Base-by-base conservation (phyloP, 2,113 vertebrate species). In the Lamprotornis superbus region DNA sequence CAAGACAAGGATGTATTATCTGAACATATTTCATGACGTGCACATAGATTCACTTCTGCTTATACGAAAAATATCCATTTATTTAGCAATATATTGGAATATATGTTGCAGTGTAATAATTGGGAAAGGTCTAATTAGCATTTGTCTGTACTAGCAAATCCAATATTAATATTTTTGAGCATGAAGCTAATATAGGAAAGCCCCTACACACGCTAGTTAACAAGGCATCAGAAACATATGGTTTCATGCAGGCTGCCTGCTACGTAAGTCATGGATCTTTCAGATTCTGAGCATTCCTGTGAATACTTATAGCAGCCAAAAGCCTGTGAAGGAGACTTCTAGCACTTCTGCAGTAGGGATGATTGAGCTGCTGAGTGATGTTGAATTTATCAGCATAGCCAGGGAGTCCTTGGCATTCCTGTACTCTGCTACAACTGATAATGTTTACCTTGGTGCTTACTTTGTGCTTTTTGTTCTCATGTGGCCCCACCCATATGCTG, bases 401-500 rank as follows among this genome's bases (percentile, higher is more conserved):
- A 52, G 18, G 11, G 25, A 69, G 20, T 37, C 21, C 40, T 64
- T 59, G 13, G 11, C n/a, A 37, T 40, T 81, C 23, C 20, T 60
- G 6, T 50, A 28, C 50, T 81, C 44, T 90, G 49, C 22, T 60
- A 12, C 21, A 33, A 39, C 8, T 47, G 17, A 35, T 27, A 18
- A 30, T 11, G 20, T 39, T 65, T 67, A 39, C 14, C 30, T 65
- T 37, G 44, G 37, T 44, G 12, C 16, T 71, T 83, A 24, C 19
- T 77, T 76, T n/a, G 7, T 64, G 25, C 1, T 87, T 81, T 87
- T 84, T 69, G 28, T 64, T 91, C 15, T 82, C 22, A 25, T 70
- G 18, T 13, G 74, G 35, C 18, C 27, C 8, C 3, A 9, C 7
- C 1, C 33, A 78, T 22, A 35, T 39, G 27, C 47, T 0, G 1